These are phyloP conservation scores for Lagopus leucura DNA, from an alignment of 2,113 vertebrate species.

Conservation along the genomic window DNA sequence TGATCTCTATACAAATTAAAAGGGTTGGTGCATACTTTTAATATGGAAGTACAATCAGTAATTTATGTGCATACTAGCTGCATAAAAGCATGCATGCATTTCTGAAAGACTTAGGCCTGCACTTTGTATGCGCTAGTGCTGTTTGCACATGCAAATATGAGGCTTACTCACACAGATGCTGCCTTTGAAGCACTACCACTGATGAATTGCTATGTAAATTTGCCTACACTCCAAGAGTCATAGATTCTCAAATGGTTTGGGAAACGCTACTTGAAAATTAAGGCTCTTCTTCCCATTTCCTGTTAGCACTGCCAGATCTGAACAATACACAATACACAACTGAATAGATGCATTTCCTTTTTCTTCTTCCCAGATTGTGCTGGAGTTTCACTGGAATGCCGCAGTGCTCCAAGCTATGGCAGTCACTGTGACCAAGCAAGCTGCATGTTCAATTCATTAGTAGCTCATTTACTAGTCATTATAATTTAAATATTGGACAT, in stretches of 20 bases:
- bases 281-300: neutral
- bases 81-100: neutral
- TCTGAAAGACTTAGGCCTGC: neutral
- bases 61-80: conserved; percentile 22
- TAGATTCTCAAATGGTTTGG: neutral
- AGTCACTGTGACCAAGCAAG: neutral
- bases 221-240: neutral
- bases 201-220: conserved; percentile 3
- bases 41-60: conserved; percentile 42
- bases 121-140: neutral
- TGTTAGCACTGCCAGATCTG: neutral
- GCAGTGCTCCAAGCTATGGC: neutral
- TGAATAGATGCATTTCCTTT: neutral
- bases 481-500: neutral
- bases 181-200: conserved; percentile 45
- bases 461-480: neutral
- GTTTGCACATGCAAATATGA: conserved; percentile 43
- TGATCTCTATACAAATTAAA: conserved; percentile 42
- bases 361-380: neutral
- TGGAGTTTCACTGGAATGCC: neutral
- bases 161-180: conserved; percentile 3
- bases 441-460: fast-evolving
- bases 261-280: conserved; percentile 19
- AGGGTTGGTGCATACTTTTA: conserved; percentile 12
- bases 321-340: neutral